phyloP scores from a whole-genome alignment of 2,113 vertebrate genomes.

The Probosciger aterrimus region DNA sequence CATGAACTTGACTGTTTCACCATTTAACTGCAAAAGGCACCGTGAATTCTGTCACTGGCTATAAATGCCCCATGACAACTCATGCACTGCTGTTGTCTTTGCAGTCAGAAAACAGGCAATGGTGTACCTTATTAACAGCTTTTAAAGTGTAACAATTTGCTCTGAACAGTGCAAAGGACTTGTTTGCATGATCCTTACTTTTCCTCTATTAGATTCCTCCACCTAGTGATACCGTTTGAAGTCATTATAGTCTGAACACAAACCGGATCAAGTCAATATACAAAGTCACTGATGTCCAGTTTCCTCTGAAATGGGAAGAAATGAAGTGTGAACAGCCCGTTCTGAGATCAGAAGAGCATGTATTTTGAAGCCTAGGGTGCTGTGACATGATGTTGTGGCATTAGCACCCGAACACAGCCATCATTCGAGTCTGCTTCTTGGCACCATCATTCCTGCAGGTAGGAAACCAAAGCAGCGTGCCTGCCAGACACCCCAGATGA shows the following conservation, averaged over 20 bases:
- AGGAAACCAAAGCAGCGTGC: background rate
- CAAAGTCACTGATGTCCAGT: background rate
- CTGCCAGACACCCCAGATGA: background rate
- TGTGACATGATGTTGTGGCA: rapidly evolving
- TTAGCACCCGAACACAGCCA: background rate
- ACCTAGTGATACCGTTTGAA: background rate
- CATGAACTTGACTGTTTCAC: background rate
- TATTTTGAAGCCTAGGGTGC: background rate
- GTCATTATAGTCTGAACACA: background rate
- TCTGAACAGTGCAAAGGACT: background rate
- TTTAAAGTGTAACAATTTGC: background rate
- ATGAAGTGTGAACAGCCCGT: rapidly evolving
- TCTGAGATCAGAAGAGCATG: rapidly evolving
- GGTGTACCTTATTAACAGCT: background rate
- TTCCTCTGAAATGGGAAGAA: background rate
- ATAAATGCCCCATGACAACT: background rate
- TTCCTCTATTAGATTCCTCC: background rate
- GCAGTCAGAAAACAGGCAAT: background rate
- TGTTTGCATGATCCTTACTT: background rate
- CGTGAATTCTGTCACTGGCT: background rate
- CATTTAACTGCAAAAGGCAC: background rate
- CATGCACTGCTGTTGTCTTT: background rate
- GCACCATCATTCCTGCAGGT: background rate
- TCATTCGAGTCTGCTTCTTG: background rate
- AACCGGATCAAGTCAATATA: background rate